Percentiles rank a stretch among this genome's conserved stretches.
Conservation (phyloP, 2,797 vertebrate genomes). For the Antrozous pallidus region DNA sequence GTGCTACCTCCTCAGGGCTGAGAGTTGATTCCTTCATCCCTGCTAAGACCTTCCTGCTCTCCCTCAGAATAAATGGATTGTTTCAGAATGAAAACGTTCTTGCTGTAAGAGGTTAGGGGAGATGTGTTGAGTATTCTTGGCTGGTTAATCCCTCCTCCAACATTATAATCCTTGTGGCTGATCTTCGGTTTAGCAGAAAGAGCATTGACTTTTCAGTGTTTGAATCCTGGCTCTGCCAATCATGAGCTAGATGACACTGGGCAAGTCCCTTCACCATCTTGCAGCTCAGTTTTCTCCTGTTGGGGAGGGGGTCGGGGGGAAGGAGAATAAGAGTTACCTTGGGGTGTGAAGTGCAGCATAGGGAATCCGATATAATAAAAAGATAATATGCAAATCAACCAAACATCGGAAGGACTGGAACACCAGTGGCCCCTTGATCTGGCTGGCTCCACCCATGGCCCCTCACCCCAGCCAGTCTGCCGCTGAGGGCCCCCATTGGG, state of each 20-base stretch:
- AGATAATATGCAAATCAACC: too few species aligned
- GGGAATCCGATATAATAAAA: neutral
- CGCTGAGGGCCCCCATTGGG: too few species aligned
- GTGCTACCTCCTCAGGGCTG: neutral
- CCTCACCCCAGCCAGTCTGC: too few species aligned
- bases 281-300: neutral
- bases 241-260: neutral
- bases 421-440: fast-evolving
- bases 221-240: neutral
- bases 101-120: neutral
- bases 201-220: neutral
- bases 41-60: neutral
- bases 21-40: neutral
- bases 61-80: neutral
- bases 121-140: neutral
- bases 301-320: fast-evolving
- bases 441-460: too few species aligned
- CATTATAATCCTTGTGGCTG: neutral
- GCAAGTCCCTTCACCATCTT: neutral
- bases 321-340: neutral
- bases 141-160: neutral
- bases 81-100: neutral
- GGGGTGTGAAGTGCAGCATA: neutral
- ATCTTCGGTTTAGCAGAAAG: neutral
- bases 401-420: fast-evolving